A percentile compares a stretch with the other conserved stretches of the same genome.
Conservation (phyloP, 2,797 vertebrate genomes). For the Pipistrellus pipistrellus region DNA sequence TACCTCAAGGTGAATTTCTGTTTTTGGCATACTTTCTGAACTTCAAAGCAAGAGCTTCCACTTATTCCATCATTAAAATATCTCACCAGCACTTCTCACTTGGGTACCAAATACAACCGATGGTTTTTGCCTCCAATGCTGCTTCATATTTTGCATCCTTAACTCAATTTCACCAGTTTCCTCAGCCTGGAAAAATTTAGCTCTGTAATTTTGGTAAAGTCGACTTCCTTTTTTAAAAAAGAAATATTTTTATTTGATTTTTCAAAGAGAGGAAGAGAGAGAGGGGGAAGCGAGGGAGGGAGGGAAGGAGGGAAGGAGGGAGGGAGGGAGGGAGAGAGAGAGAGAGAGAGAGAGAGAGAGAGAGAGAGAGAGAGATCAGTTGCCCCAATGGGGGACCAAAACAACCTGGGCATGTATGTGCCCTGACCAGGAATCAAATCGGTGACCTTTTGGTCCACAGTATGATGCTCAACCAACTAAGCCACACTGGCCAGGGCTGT, state of each 20-base stretch:
- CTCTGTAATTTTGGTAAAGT: constrained; percentile 35
- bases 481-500: not conserved
- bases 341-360: not conserved
- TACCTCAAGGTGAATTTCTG: constrained; percentile 23
- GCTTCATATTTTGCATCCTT: not conserved
- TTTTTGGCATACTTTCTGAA: constrained; percentile 35
- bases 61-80: constrained; percentile 32
- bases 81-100: not conserved
- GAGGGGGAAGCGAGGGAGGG: too few species aligned
- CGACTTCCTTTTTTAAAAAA: not conserved
- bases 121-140: not conserved
- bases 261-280: not conserved
- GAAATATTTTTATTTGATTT: not conserved
- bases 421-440: not conserved
- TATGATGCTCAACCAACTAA: not conserved
- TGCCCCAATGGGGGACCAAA: not conserved
- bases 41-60: constrained; percentile 6
- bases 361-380: not conserved
- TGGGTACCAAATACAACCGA: not conserved
- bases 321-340: not conserved
- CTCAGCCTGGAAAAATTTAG: not conserved
- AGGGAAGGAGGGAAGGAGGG: too few species aligned
- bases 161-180: not conserved
- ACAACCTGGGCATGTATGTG: not conserved
- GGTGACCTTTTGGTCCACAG: not conserved